Evolutionary conservation across 2,797 vertebrate species (phyloP).

Genomic region (Enoplosus armatus): DNA sequence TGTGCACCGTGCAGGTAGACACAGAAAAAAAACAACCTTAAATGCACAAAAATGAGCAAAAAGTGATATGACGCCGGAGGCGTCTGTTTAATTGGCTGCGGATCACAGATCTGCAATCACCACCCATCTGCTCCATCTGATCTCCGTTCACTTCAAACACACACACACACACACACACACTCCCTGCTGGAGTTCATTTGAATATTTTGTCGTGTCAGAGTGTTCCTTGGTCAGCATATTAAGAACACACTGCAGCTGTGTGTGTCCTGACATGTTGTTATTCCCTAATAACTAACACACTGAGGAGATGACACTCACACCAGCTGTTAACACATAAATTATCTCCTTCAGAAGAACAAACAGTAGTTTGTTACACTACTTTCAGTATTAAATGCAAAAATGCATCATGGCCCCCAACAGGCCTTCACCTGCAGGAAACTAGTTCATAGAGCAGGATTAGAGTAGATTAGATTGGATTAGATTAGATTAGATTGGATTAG

Average conservation of each 20-base stretch:
- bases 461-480: too few relatives aligned
- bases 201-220: constrained; percentile 1
- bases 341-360: constrained; percentile 16
- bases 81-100: constrained; percentile 50
- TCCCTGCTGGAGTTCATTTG: constrained; percentile 24
- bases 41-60: constrained; percentile 41
- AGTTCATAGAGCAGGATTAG: background rate
- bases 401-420: background rate
- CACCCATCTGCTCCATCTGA: constrained; percentile 63
- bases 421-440: background rate
- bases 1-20: background rate
- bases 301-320: background rate
- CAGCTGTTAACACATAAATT: constrained; percentile 17
- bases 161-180: constrained; percentile 28
- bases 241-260: constrained; percentile 21
- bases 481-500: too few relatives aligned
- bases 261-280: constrained; percentile 33
- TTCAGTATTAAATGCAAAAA: background rate
- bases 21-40: background rate
- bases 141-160: constrained; percentile 32
- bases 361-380: background rate
- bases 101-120: constrained; percentile 71
- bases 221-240: constrained; percentile 50
- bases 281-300: constrained; percentile 11
- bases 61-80: constrained; percentile 46